Base-by-base conservation (phyloP, 1,140 invertebrate species). In the Drosophila sp. region DNA sequence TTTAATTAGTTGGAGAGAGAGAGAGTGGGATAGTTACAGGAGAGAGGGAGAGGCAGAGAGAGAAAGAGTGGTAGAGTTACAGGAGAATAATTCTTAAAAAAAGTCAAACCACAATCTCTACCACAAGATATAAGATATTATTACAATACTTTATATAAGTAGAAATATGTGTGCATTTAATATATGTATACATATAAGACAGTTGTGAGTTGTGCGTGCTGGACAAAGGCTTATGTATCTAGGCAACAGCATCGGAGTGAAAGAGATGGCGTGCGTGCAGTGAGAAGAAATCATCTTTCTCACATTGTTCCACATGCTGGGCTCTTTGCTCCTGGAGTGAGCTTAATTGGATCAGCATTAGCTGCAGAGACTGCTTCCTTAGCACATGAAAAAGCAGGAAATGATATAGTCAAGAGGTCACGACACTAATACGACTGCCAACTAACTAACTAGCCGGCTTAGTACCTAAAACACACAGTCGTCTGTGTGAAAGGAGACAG, bases 331-430 rank as follows among this genome's bases (percentile, higher is more conserved):
- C 43, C 34, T 36, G 34, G 14, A 38, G n/a, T 32, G 45, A 38
- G 11, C 59, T 53, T 86, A 86, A 86, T 87, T 78, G 82, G 84
- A 86, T 86, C 75, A 59, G 61, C 65, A 87, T 87, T 87, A 82
- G 27, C 34, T 34, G 43, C 58, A 54, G n/a, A 54, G 41, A 32
- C 48, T 43, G 51, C 48, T 56, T 41, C 46, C 45, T 67, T 51
- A 45, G 51, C 50, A 36, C 36, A 80, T 64, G 70, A 40, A 43
- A 57, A 45, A 63, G 45, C 69, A 46, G 83, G 72, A 83, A 69
- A 89, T 89, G 77, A 89, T 83, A 83, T 76, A 87, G 79, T 83
- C 81, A 81, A 74, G 83, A 79, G 83, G 79, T 79, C 82, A 89
- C 64, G 38, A 73, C 66, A 78, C 63, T 76, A 73, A 87, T 75